A percentile compares a stretch with the other conserved stretches of the same genome.
Conservation (phyloP, 92 coral and sea anemone species). For the Epizoanthus ramosus region DNA sequence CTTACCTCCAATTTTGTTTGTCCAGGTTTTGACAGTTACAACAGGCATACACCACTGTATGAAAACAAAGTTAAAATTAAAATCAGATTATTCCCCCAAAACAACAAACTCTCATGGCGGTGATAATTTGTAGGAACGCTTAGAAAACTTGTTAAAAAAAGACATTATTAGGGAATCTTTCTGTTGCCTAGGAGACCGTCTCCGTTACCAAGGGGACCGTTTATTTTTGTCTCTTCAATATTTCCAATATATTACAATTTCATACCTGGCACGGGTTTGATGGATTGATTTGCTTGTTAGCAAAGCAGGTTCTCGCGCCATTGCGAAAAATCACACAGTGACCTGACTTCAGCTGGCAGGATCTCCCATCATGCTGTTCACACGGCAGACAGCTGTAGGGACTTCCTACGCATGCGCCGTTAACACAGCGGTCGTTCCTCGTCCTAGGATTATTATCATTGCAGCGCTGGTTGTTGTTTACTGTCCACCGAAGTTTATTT, state of each 20-base stretch:
- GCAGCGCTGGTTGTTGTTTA: slow-evolving; percentile 20
- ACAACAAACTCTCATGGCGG: background rate
- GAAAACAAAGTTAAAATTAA: background rate
- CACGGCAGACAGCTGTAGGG: slow-evolving; percentile 73
- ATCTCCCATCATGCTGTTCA: slow-evolving; percentile 61
- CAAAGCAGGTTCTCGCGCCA: slow-evolving; percentile 61
- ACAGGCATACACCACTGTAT: slow-evolving; percentile 79
- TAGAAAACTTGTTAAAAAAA: too few species aligned
- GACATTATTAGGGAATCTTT: too few species aligned
- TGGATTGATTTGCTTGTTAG: slow-evolving; percentile 55
- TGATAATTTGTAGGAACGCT: too few species aligned
- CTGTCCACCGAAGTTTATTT: too few species aligned
- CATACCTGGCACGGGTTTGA: slow-evolving; percentile 83
- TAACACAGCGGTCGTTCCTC: slow-evolving; percentile 67
- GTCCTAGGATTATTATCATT: slow-evolving; percentile 66
- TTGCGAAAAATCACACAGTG: slow-evolving; percentile 53
- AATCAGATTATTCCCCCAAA: background rate
- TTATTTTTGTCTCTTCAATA: too few species aligned
- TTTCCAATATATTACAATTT: too few species aligned
- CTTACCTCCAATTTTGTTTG: slow-evolving; percentile 32
- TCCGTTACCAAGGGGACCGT: too few species aligned
- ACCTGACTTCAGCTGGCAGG: slow-evolving; percentile 69
- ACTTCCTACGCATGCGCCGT: slow-evolving; percentile 71
- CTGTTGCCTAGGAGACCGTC: too few species aligned
- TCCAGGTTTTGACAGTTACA: slow-evolving; percentile 66